Conservation (phyloP, 2,888 invertebrate species). For the Escarpia spicata region DNA sequence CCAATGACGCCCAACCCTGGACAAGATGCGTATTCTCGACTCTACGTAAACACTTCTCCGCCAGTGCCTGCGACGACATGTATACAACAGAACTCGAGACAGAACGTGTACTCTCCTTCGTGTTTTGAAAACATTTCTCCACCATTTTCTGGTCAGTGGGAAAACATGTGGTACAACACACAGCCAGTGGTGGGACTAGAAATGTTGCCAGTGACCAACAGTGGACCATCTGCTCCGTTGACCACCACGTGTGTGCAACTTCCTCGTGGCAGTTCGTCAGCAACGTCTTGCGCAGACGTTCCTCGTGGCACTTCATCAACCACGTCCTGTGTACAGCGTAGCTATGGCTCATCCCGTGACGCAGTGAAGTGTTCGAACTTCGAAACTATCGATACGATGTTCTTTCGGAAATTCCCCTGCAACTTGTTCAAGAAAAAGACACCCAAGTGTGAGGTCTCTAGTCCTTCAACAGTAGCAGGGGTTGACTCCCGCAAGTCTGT, state of each 20-base stretch:
- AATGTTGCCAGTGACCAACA: neutral
- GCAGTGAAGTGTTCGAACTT: neutral
- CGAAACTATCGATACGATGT: neutral
- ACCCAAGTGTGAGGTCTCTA: neutral
- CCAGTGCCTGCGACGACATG: too few relatives aligned
- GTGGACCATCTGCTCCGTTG: neutral
- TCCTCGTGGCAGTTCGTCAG: neutral
- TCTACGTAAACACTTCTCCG: too few relatives aligned
- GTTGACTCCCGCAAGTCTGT: neutral
- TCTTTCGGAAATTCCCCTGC: neutral
- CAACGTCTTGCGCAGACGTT: neutral
- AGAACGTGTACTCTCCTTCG: neutral
- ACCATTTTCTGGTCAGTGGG: neutral
- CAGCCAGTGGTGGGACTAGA: neutral
- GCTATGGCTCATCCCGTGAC: neutral
- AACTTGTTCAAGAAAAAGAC: neutral
- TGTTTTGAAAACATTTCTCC: neutral
- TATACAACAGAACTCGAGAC: too few relatives aligned
- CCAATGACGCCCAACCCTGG: neutral
- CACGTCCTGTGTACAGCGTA: neutral
- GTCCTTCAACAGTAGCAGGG: neutral
- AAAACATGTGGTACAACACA: neutral
- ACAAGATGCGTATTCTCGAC: neutral
- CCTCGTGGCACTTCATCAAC: too few relatives aligned
- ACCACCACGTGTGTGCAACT: neutral